Conservation (phyloP, 2,888 invertebrate species). For the Melanostoma scalare region DNA sequence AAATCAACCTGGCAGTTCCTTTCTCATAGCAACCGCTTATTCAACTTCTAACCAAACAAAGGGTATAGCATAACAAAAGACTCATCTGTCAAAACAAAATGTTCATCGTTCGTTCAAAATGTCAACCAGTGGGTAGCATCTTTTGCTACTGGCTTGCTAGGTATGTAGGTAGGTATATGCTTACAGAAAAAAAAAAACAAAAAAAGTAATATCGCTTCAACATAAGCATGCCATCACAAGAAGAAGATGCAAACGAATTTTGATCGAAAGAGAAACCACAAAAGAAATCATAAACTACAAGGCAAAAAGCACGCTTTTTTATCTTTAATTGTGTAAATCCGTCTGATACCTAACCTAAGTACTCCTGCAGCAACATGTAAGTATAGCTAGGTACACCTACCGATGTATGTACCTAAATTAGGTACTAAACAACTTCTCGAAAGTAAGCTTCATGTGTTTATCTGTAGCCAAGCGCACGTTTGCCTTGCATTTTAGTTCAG, state of each 20-base stretch:
- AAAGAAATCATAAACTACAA: slow-evolving; percentile 10
- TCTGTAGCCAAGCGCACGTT: slow-evolving; percentile 58
- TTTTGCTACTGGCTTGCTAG: slow-evolving; percentile 31
- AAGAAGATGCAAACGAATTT: slow-evolving; percentile 6
- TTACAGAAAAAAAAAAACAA: slow-evolving; percentile 1
- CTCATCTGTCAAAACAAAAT: slow-evolving; percentile 38
- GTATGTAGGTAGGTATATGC: background rate
- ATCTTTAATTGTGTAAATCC: background rate
- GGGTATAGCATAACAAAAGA: slow-evolving; percentile 23
- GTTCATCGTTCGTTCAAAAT: slow-evolving; percentile 58
- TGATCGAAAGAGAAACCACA: slow-evolving; percentile 24
- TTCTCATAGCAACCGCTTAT: background rate
- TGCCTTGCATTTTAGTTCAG: slow-evolving; percentile 16
- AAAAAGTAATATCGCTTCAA: slow-evolving; percentile 3
- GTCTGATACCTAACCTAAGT: background rate
- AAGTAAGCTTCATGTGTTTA: slow-evolving; percentile 47
- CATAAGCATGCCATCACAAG: background rate
- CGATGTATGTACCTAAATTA: background rate
- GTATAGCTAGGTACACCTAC: slow-evolving; percentile 11
- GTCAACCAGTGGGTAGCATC: slow-evolving; percentile 42
- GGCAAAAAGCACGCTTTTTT: slow-evolving; percentile 14
- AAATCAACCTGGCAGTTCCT: too few species aligned
- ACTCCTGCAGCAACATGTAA: slow-evolving; percentile 12
- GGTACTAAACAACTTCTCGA: slow-evolving; percentile 30
- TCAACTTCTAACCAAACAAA: background rate